phyloP scores from a whole-genome alignment of 2,888 invertebrate species.

The Sialis fuliginosa region DNA sequence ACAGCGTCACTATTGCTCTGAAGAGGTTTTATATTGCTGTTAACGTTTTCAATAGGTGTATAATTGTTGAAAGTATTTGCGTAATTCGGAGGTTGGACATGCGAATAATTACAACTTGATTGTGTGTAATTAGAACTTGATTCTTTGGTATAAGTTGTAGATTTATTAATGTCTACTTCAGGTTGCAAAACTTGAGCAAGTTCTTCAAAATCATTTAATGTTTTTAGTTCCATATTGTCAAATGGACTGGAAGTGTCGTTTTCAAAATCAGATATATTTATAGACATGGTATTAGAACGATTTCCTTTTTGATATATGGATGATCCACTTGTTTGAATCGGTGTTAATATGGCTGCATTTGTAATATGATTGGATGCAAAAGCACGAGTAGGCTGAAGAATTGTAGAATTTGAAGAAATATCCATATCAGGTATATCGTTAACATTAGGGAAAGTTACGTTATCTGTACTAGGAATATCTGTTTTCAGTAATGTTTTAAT shows the following conservation, averaged over 20 bases:
- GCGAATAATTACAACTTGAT: neutral
- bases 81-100: neutral
- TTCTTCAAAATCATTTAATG: slow-evolving; percentile 82
- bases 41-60: neutral
- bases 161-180: slow-evolving; percentile 5
- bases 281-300: slow-evolving; percentile 18
- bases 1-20: neutral
- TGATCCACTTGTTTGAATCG: slow-evolving; percentile 24
- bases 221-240: slow-evolving; percentile 82
- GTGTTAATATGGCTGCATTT: slow-evolving; percentile 25
- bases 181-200: slow-evolving; percentile 58
- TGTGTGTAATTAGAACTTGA: neutral
- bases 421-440: slow-evolving; percentile 4
- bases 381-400: slow-evolving; percentile 18
- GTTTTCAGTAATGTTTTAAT: slow-evolving; percentile 2
- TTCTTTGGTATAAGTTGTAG: too few relatives aligned
- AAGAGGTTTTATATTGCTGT: neutral
- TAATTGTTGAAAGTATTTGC: neutral
- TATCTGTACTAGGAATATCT: slow-evolving; percentile 3
- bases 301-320: slow-evolving; percentile 19
- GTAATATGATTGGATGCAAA: slow-evolving; percentile 15
- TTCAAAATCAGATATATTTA: slow-evolving; percentile 67
- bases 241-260: slow-evolving; percentile 84
- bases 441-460: slow-evolving; percentile 1
- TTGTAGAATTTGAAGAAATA: slow-evolving; percentile 7